Conservation (phyloP, 2,888 invertebrate species). For the Drosophila mettleri region DNA sequence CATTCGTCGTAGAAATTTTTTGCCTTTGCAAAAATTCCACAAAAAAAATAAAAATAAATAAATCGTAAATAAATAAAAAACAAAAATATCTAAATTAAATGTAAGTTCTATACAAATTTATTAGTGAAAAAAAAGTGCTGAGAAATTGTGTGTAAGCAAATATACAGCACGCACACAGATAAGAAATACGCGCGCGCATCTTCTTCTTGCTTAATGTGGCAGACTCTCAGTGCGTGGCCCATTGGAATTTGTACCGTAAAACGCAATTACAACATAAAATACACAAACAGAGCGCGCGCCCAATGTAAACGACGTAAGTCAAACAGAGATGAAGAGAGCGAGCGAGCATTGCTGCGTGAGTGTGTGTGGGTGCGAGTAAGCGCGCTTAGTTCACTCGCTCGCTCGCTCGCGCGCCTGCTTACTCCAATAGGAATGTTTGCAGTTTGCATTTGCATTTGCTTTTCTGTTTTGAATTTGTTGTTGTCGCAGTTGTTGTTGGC, state of each 20-base stretch:
- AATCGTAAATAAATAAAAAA: too few relatives aligned
- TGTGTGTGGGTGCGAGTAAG: conserved; percentile 5
- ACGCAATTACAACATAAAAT: conserved; percentile 78
- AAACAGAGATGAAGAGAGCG: conserved; percentile 7
- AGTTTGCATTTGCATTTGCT: conserved; percentile 56
- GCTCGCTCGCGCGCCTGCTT: neutral
- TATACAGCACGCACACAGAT: conserved; percentile 30
- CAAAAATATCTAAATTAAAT: conserved; percentile 11
- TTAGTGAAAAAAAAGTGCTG: conserved; percentile 12
- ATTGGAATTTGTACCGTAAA: conserved; percentile 79
- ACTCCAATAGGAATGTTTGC: conserved; percentile 43
- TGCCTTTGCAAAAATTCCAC: conserved; percentile 17
- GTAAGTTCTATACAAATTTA: conserved; percentile 32
- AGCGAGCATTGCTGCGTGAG: conserved; percentile 10
- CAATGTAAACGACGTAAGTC: conserved; percentile 34
- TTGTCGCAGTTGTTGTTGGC: conserved; percentile 19
- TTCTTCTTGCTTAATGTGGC: conserved; percentile 49
- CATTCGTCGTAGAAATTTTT: conserved; percentile 45
- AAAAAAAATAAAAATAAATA: conserved; percentile 27
- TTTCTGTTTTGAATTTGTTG: conserved; percentile 11
- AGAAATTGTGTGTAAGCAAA: conserved; percentile 31
- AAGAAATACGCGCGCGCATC: conserved; percentile 72
- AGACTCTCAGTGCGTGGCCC: conserved; percentile 66
- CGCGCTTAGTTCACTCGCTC: neutral
- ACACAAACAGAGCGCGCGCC: conserved; percentile 70